Evolutionary conservation across 2,797 vertebrate genomes (phyloP).

Genomic region (Odontamblyopus lacepedii): DNA sequence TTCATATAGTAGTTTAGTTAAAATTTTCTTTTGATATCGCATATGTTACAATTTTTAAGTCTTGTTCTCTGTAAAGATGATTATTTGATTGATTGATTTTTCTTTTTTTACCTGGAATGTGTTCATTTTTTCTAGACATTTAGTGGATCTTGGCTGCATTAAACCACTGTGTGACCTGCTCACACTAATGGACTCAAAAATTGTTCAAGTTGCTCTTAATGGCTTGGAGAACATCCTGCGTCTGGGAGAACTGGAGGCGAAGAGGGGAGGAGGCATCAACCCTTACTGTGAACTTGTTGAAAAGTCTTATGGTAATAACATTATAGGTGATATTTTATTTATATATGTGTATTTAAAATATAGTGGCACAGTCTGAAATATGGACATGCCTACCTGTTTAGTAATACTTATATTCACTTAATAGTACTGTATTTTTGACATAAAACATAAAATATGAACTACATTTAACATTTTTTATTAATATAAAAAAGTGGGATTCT

Average conservation of each 20-base stretch:
- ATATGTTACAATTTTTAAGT: background rate
- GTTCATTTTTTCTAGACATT: conserved; percentile 76
- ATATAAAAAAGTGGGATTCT: background rate
- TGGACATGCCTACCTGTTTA: background rate
- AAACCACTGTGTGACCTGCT: conserved; percentile 97
- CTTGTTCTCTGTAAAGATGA: background rate
- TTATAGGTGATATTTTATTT: background rate
- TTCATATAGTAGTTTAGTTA: background rate
- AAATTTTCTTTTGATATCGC: background rate
- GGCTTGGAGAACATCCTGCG: conserved; percentile 96
- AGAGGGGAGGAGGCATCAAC: conserved; percentile 92
- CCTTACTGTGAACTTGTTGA: conserved; percentile 96
- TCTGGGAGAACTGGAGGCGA: conserved; percentile 94
- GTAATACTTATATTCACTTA: background rate
- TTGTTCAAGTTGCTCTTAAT: conserved; percentile 94
- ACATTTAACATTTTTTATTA: background rate
- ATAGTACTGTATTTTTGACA: background rate
- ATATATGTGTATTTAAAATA: background rate
- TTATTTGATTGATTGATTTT: background rate
- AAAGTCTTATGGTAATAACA: conserved; percentile 95
- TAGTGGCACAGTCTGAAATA: background rate
- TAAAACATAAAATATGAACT: background rate
- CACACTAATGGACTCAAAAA: conserved; percentile 98
- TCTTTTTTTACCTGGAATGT: background rate
- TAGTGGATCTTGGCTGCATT: conserved; percentile 95